Evolutionary conservation across 2,888 invertebrate species (phyloP).

Genomic region (Anticlea derivata): DNA sequence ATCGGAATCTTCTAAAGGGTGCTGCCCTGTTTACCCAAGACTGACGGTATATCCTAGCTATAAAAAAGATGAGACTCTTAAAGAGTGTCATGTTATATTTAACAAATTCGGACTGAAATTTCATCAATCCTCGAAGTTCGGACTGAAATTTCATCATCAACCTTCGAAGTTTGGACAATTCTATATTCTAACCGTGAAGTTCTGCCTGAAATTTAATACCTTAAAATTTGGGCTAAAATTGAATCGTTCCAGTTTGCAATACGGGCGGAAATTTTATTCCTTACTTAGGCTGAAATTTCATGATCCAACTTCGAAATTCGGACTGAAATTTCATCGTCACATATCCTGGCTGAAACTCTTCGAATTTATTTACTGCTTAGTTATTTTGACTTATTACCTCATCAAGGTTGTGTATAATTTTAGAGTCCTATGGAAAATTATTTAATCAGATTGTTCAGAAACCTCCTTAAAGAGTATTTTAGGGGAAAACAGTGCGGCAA

Average conservation of each 20-base stretch:
- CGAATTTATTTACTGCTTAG: conserved; percentile 35
- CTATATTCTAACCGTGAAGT: no score
- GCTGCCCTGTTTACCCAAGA: conserved; percentile 45
- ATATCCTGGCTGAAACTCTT: conserved; percentile 36
- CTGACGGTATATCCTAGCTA: conserved; percentile 64
- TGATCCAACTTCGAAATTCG: background rate
- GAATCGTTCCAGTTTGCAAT: background rate
- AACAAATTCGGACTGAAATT: conserved; percentile 19
- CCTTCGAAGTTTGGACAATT: no score
- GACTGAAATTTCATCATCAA: background rate
- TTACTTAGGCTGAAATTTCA: conserved; percentile 5
- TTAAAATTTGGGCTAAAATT: conserved; percentile 1
- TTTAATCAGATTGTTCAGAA: conserved; percentile 12
- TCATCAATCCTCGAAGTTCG: conserved; percentile 8
- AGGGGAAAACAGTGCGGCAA: no score
- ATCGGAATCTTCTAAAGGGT: conserved; percentile 23
- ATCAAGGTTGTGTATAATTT: conserved; percentile 31
- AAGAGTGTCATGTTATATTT: conserved; percentile 33
- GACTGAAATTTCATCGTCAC: conserved; percentile 14
- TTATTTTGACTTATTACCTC: conserved; percentile 23
- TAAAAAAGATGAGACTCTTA: conserved; percentile 30
- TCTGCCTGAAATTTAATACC: conserved; percentile 18
- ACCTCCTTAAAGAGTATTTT: no score
- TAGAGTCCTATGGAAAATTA: conserved; percentile 17
- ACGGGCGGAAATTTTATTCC: conserved; percentile 19